Conservation (phyloP, 2,797 vertebrate species). For the Phataginus tricuspis region DNA sequence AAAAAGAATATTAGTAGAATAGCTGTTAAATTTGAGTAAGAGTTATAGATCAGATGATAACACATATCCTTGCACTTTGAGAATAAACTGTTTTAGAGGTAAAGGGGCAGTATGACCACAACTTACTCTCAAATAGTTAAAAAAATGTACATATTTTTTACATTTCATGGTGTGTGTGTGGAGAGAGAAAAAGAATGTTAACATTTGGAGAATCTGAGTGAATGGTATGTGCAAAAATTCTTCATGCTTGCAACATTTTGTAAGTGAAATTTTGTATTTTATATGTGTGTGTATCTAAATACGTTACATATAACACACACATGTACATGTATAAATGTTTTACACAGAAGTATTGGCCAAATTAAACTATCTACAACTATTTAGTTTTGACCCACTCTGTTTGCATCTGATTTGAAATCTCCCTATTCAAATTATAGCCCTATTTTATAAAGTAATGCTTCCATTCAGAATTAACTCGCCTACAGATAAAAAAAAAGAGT, state of each 20-base stretch:
- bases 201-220: background rate
- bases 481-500: background rate
- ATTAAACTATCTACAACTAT: slow-evolving; percentile 11
- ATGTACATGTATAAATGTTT: background rate
- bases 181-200: background rate
- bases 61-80: background rate
- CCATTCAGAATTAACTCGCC: slow-evolving; percentile 36
- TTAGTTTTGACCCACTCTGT: background rate
- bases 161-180: background rate
- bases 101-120: background rate
- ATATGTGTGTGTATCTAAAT: background rate
- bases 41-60: background rate
- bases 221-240: background rate
- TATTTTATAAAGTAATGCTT: background rate
- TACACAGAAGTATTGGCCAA: background rate
- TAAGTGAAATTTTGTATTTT: background rate
- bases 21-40: background rate
- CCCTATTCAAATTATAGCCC: background rate
- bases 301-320: background rate
- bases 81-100: background rate
- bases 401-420: slow-evolving; percentile 19
- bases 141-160: background rate
- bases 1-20: background rate
- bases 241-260: background rate
- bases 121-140: background rate